Percentiles rank a stretch among this genome's conserved stretches.
phyloP scores from a whole-genome alignment of 2,797 vertebrate genomes.

The Molossus molossus region DNA sequence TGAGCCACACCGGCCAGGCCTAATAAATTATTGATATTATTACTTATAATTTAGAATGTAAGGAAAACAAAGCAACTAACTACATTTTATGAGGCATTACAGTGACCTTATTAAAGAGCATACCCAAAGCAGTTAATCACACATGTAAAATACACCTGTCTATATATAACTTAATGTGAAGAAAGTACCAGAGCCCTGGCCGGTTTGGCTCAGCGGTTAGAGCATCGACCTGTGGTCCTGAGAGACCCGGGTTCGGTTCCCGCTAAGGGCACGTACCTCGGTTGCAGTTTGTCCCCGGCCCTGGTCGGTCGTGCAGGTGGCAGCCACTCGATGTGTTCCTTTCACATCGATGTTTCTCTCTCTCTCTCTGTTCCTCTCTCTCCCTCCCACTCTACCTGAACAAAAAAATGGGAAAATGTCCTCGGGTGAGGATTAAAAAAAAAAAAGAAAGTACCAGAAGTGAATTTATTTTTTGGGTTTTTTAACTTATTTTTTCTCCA shows the following conservation, averaged over 20 bases:
- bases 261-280: no score
- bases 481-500: neutral
- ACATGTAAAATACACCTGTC: neutral
- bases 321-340: no score
- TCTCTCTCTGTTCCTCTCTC: no score
- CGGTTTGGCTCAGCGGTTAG: no score
- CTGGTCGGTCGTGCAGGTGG: no score
- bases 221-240: no score
- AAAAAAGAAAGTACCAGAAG: neutral
- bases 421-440: no score
- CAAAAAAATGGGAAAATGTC: no score
- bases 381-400: no score
- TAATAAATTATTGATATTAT: neutral
- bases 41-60: conserved; percentile 35
- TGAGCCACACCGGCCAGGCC: neutral
- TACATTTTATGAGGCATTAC: conserved; percentile 32
- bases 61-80: conserved; percentile 1
- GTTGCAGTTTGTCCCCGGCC: no score
- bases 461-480: neutral
- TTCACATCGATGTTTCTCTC: no score
- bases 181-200: neutral
- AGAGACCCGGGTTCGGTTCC: no score
- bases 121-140: neutral
- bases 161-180: neutral
- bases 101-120: neutral